These are phyloP conservation scores for Hormiphora californensis DNA, from an alignment of 37 sponge, comb jelly and placozoan genomes.

Conservation along the genomic window DNA sequence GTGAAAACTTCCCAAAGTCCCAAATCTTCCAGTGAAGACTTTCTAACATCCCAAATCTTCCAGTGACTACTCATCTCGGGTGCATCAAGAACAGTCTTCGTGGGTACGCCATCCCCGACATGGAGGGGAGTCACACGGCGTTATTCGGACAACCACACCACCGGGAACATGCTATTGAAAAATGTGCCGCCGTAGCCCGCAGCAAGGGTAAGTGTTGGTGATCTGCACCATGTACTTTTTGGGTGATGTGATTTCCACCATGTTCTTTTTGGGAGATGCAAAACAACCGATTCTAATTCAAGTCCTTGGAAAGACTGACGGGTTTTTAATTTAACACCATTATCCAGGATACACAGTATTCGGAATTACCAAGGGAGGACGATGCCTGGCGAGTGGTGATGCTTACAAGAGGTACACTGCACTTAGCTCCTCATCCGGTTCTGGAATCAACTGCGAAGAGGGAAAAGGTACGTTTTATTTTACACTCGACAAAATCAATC, in stretches of 20 bases:
- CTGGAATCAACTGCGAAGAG: background rate
- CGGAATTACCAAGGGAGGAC: slow-evolving; percentile 42
- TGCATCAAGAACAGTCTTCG: slow-evolving; percentile 51
- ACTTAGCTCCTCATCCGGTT: background rate
- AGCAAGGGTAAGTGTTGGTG: background rate
- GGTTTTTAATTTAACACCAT: background rate
- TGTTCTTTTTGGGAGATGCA: background rate
- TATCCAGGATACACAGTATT: slow-evolving; percentile 21
- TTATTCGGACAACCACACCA: slow-evolving; percentile 29
- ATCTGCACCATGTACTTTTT: background rate
- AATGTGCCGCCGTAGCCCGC: slow-evolving; percentile 31
- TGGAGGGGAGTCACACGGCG: slow-evolving; percentile 12
- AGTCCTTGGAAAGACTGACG: background rate
- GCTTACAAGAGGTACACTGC: slow-evolving; percentile 10
- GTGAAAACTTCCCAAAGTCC: too few species aligned
- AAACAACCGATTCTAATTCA: background rate
- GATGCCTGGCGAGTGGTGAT: slow-evolving; percentile 23
- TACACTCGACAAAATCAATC: too few species aligned
- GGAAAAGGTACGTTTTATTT: slow-evolving; percentile 42
- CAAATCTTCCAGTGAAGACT: too few species aligned
- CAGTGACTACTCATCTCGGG: slow-evolving; percentile 30
- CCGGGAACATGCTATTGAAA: background rate
- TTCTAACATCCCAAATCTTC: background rate
- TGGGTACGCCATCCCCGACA: slow-evolving; percentile 1
- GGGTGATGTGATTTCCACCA: background rate